Percentiles rank a stretch among this genome's conserved stretches.
These are phyloP conservation scores for Triplophysa dalaica DNA, from an alignment of 2,113 vertebrate species.

Conservation along the genomic window DNA sequence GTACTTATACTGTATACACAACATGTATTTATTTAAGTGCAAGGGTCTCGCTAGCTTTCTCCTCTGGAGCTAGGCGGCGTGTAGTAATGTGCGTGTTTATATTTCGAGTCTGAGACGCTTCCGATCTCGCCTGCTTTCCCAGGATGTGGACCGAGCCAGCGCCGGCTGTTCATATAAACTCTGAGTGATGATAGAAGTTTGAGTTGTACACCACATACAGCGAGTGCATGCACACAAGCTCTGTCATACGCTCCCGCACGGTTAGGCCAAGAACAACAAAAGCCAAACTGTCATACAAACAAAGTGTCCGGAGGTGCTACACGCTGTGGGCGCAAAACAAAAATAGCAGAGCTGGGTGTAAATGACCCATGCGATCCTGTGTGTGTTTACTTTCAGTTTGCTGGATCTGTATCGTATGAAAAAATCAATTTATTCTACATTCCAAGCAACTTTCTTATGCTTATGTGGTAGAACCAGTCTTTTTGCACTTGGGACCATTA, in stretches of 20 bases:
- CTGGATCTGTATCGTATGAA: not conserved
- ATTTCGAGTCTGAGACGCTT: constrained; percentile 43
- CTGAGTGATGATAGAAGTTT: constrained; percentile 48
- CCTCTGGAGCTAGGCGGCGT: not conserved
- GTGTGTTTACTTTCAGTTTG: constrained; percentile 21
- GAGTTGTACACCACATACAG: constrained; percentile 16
- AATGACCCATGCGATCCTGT: constrained; percentile 42
- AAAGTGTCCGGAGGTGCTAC: constrained; percentile 36
- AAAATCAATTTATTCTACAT: not conserved
- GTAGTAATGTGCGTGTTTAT: constrained; percentile 37
- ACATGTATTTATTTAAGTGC: constrained; percentile 19
- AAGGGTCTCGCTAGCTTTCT: constrained; percentile 2
- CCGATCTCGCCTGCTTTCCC: constrained; percentile 39
- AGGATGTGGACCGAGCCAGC: constrained; percentile 38
- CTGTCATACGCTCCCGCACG: constrained; percentile 37
- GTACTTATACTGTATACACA: constrained; percentile 4
- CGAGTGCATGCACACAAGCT: constrained; percentile 26
- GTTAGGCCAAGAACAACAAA: constrained; percentile 48
- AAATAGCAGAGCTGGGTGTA: constrained; percentile 44
- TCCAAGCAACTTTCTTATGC: not conserved
- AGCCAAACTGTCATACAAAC: constrained; percentile 28
- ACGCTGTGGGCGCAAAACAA: constrained; percentile 38
- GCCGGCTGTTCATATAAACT: constrained; percentile 50
- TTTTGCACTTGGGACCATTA: not conserved
- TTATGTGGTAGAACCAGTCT: not conserved